Evolutionary conservation across 2,888 invertebrate species (phyloP).

Genomic region (Hermaeophaga mercurialis): DNA sequence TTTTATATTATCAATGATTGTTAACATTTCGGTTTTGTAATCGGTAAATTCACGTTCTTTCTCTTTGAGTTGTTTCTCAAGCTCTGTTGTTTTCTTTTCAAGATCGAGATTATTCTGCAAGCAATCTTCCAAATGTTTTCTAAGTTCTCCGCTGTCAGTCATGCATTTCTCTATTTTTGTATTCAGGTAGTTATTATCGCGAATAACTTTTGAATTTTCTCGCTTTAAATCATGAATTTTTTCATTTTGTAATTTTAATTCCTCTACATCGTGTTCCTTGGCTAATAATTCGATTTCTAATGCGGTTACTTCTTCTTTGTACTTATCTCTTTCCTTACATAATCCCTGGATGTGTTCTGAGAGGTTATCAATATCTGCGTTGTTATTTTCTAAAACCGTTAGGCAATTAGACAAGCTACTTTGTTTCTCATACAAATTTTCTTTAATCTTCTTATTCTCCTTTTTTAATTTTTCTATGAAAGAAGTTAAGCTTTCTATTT

Average conservation of each 20-base stretch:
- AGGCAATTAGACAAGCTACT: conserved; percentile 26
- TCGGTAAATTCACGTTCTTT: neutral
- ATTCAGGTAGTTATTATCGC: neutral
- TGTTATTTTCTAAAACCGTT: conserved; percentile 28
- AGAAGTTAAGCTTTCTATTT: neutral
- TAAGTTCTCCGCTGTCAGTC: neutral
- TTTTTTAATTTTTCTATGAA: conserved; percentile 17
- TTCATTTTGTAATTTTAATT: conserved; percentile 14
- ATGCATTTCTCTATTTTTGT: neutral
- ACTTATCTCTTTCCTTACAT: conserved; percentile 29
- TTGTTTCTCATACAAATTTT: conserved; percentile 29
- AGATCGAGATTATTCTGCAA: neutral
- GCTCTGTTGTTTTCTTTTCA: neutral
- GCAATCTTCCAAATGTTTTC: neutral
- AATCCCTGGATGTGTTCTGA: conserved; percentile 31
- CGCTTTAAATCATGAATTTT: conserved; percentile 11
- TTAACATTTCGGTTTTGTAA: neutral
- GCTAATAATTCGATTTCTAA: conserved; percentile 1
- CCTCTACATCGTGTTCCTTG: neutral
- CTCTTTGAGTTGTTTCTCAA: neutral
- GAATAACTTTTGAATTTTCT: neutral
- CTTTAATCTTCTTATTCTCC: conserved; percentile 28
- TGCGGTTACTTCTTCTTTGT: conserved; percentile 6
- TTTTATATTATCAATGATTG: neutral
- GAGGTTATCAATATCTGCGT: conserved; percentile 30